Evolutionary conservation across 2,888 invertebrate genomes (phyloP).

Genomic region (Ditula angustiorana): DNA sequence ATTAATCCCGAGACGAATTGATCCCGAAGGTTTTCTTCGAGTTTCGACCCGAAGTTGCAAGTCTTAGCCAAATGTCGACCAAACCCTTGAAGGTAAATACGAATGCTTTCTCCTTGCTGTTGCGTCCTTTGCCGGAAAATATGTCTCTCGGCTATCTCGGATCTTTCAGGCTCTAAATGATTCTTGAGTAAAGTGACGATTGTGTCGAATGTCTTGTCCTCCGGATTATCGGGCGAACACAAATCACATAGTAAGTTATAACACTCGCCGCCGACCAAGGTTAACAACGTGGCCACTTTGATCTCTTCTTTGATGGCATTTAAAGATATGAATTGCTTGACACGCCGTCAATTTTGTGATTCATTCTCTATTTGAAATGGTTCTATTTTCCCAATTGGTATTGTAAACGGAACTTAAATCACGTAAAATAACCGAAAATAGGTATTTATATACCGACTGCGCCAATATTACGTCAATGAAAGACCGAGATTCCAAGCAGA

Average conservation of each 20-base stretch:
- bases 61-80: too few species aligned
- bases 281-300: conserved; percentile 1
- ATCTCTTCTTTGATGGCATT: background rate
- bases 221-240: background rate
- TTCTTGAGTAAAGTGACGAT: background rate
- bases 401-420: too few species aligned
- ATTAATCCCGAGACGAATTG: too few species aligned
- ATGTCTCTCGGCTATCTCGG: background rate
- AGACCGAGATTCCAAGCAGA: too few species aligned
- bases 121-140: too few species aligned
- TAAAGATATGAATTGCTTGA: background rate
- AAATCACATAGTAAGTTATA: background rate
- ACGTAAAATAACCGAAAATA: background rate
- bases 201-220: too few species aligned
- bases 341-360: background rate
- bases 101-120: too few species aligned
- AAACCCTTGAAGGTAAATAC: too few species aligned
- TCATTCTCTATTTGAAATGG: background rate
- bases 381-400: background rate
- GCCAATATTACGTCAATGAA: background rate
- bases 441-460: background rate
- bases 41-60: too few species aligned
- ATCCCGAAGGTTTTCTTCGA: too few species aligned
- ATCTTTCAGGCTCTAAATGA: background rate
- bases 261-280: conserved; percentile 5